Conservation (phyloP, 2,888 invertebrate species). For the Pristionchus fissidentatus region DNA sequence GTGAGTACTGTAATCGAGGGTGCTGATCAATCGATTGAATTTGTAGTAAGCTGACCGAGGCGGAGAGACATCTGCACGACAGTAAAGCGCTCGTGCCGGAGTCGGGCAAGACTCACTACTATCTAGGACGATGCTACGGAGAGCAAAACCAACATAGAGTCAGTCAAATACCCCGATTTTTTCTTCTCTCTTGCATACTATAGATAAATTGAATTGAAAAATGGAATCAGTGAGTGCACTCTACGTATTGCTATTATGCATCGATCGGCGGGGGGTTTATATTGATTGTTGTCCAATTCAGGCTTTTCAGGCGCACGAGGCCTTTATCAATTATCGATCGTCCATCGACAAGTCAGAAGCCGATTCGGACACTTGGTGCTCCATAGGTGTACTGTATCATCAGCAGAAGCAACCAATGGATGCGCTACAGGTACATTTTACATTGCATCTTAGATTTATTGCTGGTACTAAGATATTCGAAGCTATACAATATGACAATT, state of each 20-base stretch:
- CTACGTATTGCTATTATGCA: neutral
- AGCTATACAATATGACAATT: too few relatives aligned
- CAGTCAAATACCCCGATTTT: too few relatives aligned
- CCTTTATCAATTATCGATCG: constrained; percentile 96
- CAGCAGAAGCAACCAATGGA: constrained; percentile 99
- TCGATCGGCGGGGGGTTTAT: too few relatives aligned
- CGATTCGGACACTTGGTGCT: constrained; percentile 99
- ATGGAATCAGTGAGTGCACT: neutral
- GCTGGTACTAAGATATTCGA: neutral
- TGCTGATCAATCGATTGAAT: neutral
- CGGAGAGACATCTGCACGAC: constrained; percentile 82
- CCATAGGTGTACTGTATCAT: constrained; percentile 98
- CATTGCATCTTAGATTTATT: neutral
- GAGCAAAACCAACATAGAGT: constrained; percentile 51
- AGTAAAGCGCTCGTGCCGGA: constrained; percentile 91
- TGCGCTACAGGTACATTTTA: constrained; percentile 86
- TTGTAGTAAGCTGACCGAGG: constrained; percentile 41
- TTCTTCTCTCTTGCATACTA: neutral
- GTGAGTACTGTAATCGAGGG: neutral
- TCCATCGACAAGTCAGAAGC: constrained; percentile 99
- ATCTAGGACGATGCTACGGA: constrained; percentile 84
- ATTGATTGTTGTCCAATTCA: neutral
- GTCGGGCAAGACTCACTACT: constrained; percentile 94
- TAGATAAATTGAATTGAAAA: neutral
- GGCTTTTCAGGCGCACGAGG: constrained; percentile 89